Conservation (phyloP, 2,797 vertebrate genomes). For the Tragopan temminckii region DNA sequence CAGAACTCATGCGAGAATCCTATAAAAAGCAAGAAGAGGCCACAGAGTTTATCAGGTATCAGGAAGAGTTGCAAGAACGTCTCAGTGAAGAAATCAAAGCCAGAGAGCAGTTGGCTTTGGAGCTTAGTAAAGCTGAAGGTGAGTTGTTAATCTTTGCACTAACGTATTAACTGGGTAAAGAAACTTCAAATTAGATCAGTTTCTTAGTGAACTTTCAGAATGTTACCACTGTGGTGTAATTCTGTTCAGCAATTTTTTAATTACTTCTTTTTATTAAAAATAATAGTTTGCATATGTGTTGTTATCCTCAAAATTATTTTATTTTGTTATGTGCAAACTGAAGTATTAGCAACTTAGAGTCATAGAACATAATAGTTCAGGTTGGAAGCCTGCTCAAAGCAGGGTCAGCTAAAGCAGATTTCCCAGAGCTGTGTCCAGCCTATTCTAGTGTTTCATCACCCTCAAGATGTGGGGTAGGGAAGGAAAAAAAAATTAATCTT, state of each 20-base stretch:
- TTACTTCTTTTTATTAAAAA: background rate
- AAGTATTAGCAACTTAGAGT: background rate
- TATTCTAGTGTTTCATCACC: background rate
- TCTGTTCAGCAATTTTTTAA: background rate
- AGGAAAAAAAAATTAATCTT: accelerated
- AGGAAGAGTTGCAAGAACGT: constrained; percentile 93
- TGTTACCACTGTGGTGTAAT: background rate
- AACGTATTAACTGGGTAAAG: background rate
- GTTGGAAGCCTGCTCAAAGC: background rate
- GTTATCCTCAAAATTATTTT: background rate
- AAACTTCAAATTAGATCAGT: background rate
- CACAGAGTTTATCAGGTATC: constrained; percentile 87
- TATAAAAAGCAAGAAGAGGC: constrained; percentile 92
- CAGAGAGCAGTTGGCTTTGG: constrained; percentile 92
- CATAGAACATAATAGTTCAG: background rate
- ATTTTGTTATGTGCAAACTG: background rate
- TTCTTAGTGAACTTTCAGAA: background rate
- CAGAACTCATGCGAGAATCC: constrained; percentile 93
- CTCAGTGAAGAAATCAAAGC: constrained; percentile 89
- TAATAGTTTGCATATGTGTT: background rate
- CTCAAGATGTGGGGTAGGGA: accelerated
- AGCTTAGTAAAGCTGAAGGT: constrained; percentile 95
- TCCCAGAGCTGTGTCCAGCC: background rate
- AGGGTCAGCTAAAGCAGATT: background rate
- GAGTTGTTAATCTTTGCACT: background rate